Percentiles rank a stretch among this genome's conserved stretches.
These are phyloP conservation scores for Brotogeris chrysoptera DNA, from an alignment of 2,797 vertebrate species.

Conservation along the genomic window DNA sequence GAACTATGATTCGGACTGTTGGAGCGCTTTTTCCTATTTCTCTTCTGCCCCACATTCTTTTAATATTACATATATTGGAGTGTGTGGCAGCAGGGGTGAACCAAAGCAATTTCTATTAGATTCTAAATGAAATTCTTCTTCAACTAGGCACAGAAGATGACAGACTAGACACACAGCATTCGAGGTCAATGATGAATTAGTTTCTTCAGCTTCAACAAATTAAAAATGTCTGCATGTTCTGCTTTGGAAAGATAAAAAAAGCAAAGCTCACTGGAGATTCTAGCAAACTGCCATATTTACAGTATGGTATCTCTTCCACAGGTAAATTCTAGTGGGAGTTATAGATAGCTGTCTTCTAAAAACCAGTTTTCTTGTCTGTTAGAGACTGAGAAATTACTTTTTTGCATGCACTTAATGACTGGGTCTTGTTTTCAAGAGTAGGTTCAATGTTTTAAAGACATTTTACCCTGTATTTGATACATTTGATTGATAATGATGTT, in stretches of 20 bases:
- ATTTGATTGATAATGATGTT: neutral
- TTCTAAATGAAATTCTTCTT: constrained; percentile 26
- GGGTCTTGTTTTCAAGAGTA: neutral
- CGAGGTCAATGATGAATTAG: neutral
- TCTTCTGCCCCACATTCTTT: neutral
- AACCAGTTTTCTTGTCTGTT: neutral
- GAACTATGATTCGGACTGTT: neutral
- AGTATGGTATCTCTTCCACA: neutral
- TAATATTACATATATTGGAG: neutral
- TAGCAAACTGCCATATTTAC: neutral
- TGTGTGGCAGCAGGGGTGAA: neutral
- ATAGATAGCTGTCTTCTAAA: neutral
- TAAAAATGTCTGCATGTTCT: neutral
- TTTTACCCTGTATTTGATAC: neutral
- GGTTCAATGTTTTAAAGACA: neutral
- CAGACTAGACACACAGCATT: neutral
- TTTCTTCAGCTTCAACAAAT: neutral
- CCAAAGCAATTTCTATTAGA: neutral
- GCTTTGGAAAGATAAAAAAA: neutral
- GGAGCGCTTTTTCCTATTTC: neutral
- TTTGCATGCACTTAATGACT: neutral
- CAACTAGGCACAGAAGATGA: constrained; percentile 11
- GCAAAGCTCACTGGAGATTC: rapidly evolving
- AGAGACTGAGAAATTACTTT: neutral
- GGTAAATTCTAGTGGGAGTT: neutral